Evolutionary conservation across 2,113 vertebrate genomes (phyloP), one percentile per base, ranked within the genome.

Genomic region (Chloropsis hardwickii): DNA sequence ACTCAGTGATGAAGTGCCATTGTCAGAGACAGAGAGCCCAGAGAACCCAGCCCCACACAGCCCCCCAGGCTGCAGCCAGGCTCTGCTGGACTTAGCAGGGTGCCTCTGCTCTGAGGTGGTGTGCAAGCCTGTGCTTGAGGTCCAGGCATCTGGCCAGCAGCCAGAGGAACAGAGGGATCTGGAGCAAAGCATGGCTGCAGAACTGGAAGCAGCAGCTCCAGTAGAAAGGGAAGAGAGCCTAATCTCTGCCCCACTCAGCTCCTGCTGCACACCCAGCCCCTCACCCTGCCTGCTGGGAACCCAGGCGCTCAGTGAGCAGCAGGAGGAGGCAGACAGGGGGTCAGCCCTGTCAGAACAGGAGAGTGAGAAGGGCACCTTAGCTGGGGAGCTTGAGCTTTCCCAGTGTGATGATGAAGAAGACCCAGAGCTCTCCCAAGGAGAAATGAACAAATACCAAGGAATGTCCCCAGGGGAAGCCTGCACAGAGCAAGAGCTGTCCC

Each of bases 171-270:
- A 86, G 14, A 17, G 10, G 45, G 22, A 51, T 6, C 4, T 33
- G 22, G 18, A 77, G 22, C 45, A 77, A 44, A 51, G 45, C 33
- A 23, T 3, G 9, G 18, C 3, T 25, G 14, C n/a, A 73, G 28
- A 73, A 84, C 11, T 12, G 17, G 57, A 64, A 39, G 33, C 17
- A 82, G 31, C 25, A 50, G 27, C 33, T 51, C 39, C 27, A 54
- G n/a, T 1, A 47, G 14, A 73, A 47, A 54, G 18, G 19, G 50
- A 47, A 47, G 40, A 54, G 11, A 39, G 17, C 12, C 22, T 1
- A 0, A 33, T 1, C 22, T 45, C 22, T 53, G 13, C 14, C 40
- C 14, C 0, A 0, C 25, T 9, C 3, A 71, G 45, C 31, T 29
- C 14, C 35, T 40, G 16, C 33, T 56, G 33, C 16, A 15, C 3